These are phyloP conservation scores for Gobiocypris rarus DNA, from an alignment of 2,113 vertebrate species.

Conservation along the genomic window DNA sequence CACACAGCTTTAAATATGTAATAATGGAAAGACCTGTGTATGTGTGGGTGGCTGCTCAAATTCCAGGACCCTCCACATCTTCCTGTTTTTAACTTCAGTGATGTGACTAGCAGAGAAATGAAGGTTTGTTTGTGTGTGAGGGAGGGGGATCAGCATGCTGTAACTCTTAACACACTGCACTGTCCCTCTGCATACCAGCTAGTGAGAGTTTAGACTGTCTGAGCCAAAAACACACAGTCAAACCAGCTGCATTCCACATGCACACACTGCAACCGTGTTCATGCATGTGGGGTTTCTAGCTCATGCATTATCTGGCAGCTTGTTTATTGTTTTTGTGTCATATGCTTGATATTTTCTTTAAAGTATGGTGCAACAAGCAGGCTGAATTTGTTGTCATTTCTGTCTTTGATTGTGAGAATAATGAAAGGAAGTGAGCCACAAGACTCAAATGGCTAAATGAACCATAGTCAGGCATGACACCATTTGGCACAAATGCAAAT, in stretches of 20 bases:
- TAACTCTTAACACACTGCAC: slow-evolving; percentile 25
- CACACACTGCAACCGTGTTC: too few species aligned
- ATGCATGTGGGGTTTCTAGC: slow-evolving; percentile 4
- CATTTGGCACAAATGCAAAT: slow-evolving; percentile 1
- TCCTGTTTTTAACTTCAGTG: neutral
- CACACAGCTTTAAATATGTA: too few species aligned
- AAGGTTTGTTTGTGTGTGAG: neutral
- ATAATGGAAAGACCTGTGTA: neutral
- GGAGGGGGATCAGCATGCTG: neutral
- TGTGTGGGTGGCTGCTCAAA: neutral
- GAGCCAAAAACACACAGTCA: slow-evolving; percentile 46
- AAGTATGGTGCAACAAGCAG: neutral
- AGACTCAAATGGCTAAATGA: neutral
- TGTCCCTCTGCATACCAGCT: slow-evolving; percentile 24
- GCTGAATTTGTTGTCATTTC: neutral
- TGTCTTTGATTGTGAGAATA: neutral
- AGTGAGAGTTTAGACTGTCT: slow-evolving; percentile 30
- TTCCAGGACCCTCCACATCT: slow-evolving; percentile 23
- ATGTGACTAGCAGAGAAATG: slow-evolving; percentile 7
- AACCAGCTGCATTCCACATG: slow-evolving; percentile 35
- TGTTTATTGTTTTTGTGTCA: neutral
- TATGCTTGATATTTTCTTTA: neutral
- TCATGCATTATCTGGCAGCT: neutral
- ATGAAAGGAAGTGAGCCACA: neutral
- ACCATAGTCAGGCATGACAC: neutral